A percentile compares a stretch with the other conserved stretches of the same genome.
These are phyloP conservation scores for Thalpophila matura DNA, from an alignment of 2,888 invertebrate species.

Conservation along the genomic window DNA sequence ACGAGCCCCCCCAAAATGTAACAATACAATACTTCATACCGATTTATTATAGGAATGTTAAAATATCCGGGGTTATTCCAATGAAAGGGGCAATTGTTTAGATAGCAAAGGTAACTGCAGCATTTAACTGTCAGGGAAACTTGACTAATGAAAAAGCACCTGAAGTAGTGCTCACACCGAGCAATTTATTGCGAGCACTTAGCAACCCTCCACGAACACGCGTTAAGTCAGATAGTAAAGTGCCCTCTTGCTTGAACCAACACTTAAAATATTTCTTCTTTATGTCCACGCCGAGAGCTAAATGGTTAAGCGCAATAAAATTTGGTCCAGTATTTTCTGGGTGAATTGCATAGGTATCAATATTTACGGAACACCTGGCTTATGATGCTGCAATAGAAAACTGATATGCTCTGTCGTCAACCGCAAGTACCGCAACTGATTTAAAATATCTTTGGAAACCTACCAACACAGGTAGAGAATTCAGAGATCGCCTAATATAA, in stretches of 20 bases:
- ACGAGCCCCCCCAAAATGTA: no score
- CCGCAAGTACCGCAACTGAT: no score
- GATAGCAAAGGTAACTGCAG: constrained; percentile 53
- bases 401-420: neutral
- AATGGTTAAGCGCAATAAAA: constrained; percentile 42
- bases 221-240: constrained; percentile 75
- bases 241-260: constrained; percentile 70
- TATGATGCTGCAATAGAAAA: constrained; percentile 2
- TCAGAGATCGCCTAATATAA: no score
- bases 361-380: neutral
- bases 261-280: constrained; percentile 66
- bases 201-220: constrained; percentile 77
- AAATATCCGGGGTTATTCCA: constrained; percentile 28
- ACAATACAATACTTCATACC: neutral
- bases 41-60: constrained; percentile 26
- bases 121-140: constrained; percentile 71
- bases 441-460: neutral
- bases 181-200: constrained; percentile 86
- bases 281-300: constrained; percentile 49
- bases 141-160: constrained; percentile 82
- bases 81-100: constrained; percentile 53
- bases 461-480: neutral
- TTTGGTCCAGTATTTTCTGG: constrained; percentile 22
- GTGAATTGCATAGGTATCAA: neutral
- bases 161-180: constrained; percentile 78